A percentile compares a stretch with the other conserved stretches of the same genome.
phyloP scores from a whole-genome alignment of 1,140 invertebrate species.

The Penaeus vannamei region DNA sequence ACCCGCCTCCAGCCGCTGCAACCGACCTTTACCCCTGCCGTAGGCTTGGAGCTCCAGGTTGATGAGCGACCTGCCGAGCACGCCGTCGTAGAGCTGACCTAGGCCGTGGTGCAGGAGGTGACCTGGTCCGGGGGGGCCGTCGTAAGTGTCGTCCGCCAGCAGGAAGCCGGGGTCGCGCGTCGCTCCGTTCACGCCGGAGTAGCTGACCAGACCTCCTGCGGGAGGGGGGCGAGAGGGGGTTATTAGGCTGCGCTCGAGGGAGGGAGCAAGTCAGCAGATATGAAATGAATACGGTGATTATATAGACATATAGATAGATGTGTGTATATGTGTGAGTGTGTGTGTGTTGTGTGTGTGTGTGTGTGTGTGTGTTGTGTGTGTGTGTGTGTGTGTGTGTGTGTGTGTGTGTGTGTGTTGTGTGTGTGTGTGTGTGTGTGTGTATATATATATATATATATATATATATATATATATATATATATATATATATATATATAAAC shows the following conservation, averaged over 20 bases:
- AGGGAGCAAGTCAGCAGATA: too few species aligned
- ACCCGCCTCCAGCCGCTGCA: background rate
- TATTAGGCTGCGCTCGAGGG: background rate
- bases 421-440: too few species aligned
- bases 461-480: too few species aligned
- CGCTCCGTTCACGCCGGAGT: constrained; percentile 23
- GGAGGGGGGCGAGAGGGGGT: background rate
- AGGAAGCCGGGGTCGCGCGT: constrained; percentile 40
- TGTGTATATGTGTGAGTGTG: too few species aligned
- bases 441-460: too few species aligned
- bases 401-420: too few species aligned
- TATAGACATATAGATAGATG: too few species aligned
- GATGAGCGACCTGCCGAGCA: constrained; percentile 35
- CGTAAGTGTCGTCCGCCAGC: constrained; percentile 38
- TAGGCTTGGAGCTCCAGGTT: constrained; percentile 46
- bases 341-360: too few species aligned
- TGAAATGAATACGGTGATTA: too few species aligned
- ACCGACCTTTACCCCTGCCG: constrained; percentile 48
- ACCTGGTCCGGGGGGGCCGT: background rate
- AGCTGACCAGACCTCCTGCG: constrained; percentile 51
- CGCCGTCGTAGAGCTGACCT: constrained; percentile 50
- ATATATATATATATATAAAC: too few species aligned
- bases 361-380: too few species aligned
- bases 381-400: too few species aligned
- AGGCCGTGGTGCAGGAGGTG: constrained; percentile 34